Percentiles rank a stretch among this genome's conserved stretches.
These are phyloP conservation scores for Drosophila austrosaltans DNA, from an alignment of 2,888 invertebrate species.

Conservation along the genomic window DNA sequence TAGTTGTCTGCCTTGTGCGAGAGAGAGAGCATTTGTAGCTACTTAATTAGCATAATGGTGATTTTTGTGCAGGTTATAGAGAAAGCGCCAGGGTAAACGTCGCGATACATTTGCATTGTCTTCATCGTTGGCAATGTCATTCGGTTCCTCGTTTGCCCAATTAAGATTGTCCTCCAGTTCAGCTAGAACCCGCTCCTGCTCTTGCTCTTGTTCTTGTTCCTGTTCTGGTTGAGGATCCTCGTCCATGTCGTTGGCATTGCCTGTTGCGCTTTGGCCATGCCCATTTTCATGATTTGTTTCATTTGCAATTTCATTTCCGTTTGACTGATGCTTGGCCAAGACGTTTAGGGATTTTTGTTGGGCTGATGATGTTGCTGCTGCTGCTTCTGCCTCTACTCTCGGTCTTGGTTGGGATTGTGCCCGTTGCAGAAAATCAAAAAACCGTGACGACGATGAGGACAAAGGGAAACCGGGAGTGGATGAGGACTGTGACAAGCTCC, in stretches of 20 bases:
- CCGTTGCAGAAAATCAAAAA: slow-evolving; percentile 66
- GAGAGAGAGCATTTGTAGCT: slow-evolving; percentile 23
- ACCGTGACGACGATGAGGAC: slow-evolving; percentile 44
- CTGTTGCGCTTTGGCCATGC: slow-evolving; percentile 48
- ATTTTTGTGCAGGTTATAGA: slow-evolving; percentile 81
- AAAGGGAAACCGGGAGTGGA: slow-evolving; percentile 17
- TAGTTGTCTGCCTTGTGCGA: slow-evolving; percentile 3
- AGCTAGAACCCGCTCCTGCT: slow-evolving; percentile 22
- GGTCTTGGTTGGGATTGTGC: slow-evolving; percentile 32
- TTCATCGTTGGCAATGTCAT: slow-evolving; percentile 23
- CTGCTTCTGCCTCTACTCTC: slow-evolving; percentile 11
- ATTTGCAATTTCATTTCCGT: slow-evolving; percentile 72
- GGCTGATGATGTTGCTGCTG: slow-evolving; percentile 25
- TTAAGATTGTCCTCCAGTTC: slow-evolving; percentile 41
- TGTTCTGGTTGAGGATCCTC: slow-evolving; percentile 31
- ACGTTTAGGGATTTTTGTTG: slow-evolving; percentile 64
- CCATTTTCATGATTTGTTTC: slow-evolving; percentile 68
- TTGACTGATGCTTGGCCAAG: slow-evolving; percentile 56
- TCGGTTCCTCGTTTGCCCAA: slow-evolving; percentile 49
- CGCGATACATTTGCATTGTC: slow-evolving; percentile 46
- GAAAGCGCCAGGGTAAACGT: slow-evolving; percentile 77
- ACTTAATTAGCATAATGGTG: slow-evolving; percentile 72
- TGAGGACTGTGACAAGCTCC: slow-evolving; percentile 57
- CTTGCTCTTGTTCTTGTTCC: slow-evolving; percentile 31
- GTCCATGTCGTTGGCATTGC: slow-evolving; percentile 35